These are phyloP conservation scores for Elymnias hypermnestra DNA, from an alignment of 1,140 invertebrate genomes.

Conservation along the genomic window DNA sequence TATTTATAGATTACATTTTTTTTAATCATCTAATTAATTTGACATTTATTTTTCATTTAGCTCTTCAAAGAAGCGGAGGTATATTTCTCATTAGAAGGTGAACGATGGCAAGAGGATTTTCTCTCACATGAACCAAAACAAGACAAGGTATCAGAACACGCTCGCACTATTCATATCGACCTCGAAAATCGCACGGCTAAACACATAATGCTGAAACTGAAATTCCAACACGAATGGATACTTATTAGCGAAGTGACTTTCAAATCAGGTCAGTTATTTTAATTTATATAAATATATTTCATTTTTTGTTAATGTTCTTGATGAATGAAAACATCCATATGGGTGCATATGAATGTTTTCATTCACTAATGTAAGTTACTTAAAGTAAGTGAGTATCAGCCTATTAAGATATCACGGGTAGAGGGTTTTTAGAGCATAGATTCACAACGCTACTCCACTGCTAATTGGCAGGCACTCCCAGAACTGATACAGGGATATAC, in stretches of 20 bases:
- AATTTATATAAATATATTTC: neutral
- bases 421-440: too few relatives aligned
- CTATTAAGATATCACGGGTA: too few relatives aligned
- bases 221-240: constrained; percentile 91
- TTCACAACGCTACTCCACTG: too few relatives aligned
- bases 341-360: too few relatives aligned
- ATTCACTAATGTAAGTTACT: too few relatives aligned
- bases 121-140: constrained; percentile 69
- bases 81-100: constrained; percentile 88
- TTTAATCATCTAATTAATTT: too few relatives aligned
- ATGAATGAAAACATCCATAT: too few relatives aligned
- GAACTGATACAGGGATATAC: too few relatives aligned
- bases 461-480: too few relatives aligned
- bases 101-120: constrained; percentile 80
- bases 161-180: constrained; percentile 83
- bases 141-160: constrained; percentile 81
- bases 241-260: constrained; percentile 92
- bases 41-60: constrained; percentile 76
- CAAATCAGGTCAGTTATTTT: constrained; percentile 81
- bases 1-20: too few relatives aligned
- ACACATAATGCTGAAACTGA: constrained; percentile 86
- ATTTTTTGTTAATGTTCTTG: too few relatives aligned
- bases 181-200: constrained; percentile 85
- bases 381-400: too few relatives aligned
- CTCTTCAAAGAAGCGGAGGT: constrained; percentile 83